These are phyloP conservation scores for Enteromius fasciolatus DNA, from an alignment of 2,797 vertebrate species.

Conservation along the genomic window DNA sequence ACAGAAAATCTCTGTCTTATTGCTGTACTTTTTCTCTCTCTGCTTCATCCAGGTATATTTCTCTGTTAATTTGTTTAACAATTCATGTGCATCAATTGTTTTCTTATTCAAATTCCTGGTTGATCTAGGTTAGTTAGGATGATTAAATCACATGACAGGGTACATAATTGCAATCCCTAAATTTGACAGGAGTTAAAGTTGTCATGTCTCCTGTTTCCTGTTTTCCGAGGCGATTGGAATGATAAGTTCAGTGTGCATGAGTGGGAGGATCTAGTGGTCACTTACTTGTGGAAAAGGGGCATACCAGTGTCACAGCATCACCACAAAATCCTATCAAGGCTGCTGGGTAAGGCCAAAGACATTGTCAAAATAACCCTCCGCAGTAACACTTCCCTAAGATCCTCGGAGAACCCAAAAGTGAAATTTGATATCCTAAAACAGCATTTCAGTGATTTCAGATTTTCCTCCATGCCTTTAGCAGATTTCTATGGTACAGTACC, in stretches of 20 bases:
- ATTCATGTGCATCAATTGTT: too few relatives aligned
- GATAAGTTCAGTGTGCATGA: slow-evolving; percentile 23
- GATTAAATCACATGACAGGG: too few relatives aligned
- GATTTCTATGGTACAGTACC: slow-evolving; percentile 32
- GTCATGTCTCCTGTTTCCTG: slow-evolving; percentile 40
- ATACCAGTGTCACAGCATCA: slow-evolving; percentile 4
- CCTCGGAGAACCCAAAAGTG: slow-evolving; percentile 6
- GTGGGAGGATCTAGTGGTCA: slow-evolving; percentile 22
- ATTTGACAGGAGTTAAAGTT: slow-evolving; percentile 40
- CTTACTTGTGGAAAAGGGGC: slow-evolving; percentile 29
- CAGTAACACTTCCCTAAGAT: slow-evolving; percentile 27
- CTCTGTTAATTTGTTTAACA: too few relatives aligned
- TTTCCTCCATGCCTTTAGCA: slow-evolving; percentile 33
- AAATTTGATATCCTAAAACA: slow-evolving; percentile 48
- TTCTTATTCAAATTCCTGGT: too few relatives aligned
- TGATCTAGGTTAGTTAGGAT: too few relatives aligned
- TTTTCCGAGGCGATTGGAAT: not conserved
- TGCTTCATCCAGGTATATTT: too few relatives aligned
- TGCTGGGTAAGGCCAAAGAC: slow-evolving; percentile 53
- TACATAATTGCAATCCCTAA: not conserved
- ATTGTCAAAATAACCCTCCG: slow-evolving; percentile 34
- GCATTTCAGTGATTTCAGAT: slow-evolving; percentile 39
- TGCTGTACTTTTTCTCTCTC: too few relatives aligned
- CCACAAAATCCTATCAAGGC: slow-evolving; percentile 41
- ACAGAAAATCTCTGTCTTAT: too few relatives aligned